Base-by-base conservation (phyloP, 2,113 vertebrate species). In the Egretta garzetta region DNA sequence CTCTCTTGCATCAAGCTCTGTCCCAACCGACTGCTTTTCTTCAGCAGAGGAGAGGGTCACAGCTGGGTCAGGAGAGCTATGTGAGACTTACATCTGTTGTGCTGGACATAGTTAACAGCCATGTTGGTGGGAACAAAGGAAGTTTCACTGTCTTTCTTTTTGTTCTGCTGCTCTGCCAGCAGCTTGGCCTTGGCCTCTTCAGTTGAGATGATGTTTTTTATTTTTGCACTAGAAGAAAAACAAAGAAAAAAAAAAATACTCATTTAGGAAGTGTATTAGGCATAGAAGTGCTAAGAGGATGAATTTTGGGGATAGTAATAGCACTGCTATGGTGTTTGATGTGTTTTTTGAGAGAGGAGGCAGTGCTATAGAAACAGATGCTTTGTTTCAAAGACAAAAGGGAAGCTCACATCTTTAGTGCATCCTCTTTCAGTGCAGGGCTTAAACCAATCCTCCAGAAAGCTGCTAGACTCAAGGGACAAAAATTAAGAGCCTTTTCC, bases 111-210 rank as follows among this genome's bases (percentile, higher is more conserved):
- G 92, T 99, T 99, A 83, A 99, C 99, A 2, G 99, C 99, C 88
- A 99, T 99, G 97, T 99, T 99, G 26, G 99, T 99, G 60, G 99
- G 99, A 88, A 99, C 99, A 23, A 99, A 99, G 22, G 99, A 99
- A 3, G 99, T 99, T 89, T 99, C 99, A 0, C 98, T 98, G 97
- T 99, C 99, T 90, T 99, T 99, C 97, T 99, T 99, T 96, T 99
- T 99, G 96, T 99, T 99, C 96, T 99, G 99, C 94, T 99, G 99
- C 95, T 99, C 99, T 11, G 99, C 99, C 94, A 99, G 96, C 63
- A 99, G 98, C 56, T 99, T 99, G 49, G 99, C 99, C 97, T 99
- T 99, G 72, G 99, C 99, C 1, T 99, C 99, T 86, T 99, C 99
- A 27, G 99, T 99, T 41, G 97, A 98, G 86, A 99, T 99, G 13